These are phyloP conservation scores for Triplophysa tibetana DNA, from an alignment of 2,113 vertebrate genomes.

Conservation along the genomic window DNA sequence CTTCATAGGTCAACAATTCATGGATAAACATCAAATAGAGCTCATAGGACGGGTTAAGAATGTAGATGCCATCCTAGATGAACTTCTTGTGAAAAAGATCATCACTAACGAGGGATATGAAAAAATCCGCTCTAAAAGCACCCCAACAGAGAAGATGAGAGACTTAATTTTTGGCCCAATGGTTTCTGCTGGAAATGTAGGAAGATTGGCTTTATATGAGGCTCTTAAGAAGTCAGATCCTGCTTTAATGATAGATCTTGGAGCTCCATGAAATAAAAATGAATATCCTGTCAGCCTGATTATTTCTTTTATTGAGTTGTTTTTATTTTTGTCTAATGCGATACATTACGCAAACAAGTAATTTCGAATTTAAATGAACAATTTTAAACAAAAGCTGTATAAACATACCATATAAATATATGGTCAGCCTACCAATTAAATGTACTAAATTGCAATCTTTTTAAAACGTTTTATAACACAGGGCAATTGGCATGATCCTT, in stretches of 20 bases:
- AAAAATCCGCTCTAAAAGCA: neutral
- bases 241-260: slow-evolving; percentile 45
- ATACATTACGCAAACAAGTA: neutral
- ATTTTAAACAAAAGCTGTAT: neutral
- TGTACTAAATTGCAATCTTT: neutral
- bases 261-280: neutral
- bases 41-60: slow-evolving; percentile 48
- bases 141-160: slow-evolving; percentile 28
- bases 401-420: neutral
- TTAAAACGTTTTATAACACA: neutral
- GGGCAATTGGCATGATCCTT: neutral
- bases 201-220: slow-evolving; percentile 39
- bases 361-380: neutral
- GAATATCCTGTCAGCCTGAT: neutral
- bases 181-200: neutral
- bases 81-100: slow-evolving; percentile 20
- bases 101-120: slow-evolving; percentile 30
- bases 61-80: slow-evolving; percentile 55
- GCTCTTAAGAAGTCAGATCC: neutral
- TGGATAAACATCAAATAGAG: neutral
- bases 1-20: slow-evolving; percentile 44
- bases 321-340: neutral
- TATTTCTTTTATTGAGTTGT: neutral
- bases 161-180: neutral
- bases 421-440: neutral